Evolutionary conservation across 2,113 vertebrate genomes (phyloP), one percentile per base, ranked within the genome.

Genomic region (Pseudonaja textilis): DNA sequence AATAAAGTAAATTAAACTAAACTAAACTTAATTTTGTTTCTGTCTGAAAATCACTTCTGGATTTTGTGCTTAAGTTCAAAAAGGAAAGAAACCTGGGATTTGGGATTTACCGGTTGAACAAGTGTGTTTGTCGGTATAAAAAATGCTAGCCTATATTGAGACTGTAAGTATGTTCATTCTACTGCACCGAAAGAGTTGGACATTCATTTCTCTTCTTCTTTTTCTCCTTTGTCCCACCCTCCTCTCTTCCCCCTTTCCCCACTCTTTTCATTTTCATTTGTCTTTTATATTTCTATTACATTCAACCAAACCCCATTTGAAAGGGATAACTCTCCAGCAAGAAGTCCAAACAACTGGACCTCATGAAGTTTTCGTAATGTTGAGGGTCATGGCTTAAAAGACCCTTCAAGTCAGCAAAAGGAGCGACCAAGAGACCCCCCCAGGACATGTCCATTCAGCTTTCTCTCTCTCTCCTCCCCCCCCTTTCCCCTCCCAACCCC

Each of bases 391-490:
- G 14, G 34, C 89, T 95, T 54, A 61, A 90, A 34, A 93, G 91
- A 95, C 85, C 34, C 90, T 69, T 92, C 96, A 93, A 86, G 50
- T 88, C 74, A 96, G 95, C 25, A 87, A 96, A 94, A 93, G 0
- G 6, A 95, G 91, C 81, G 93, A 96, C 96, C 97, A 96, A 96
- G 97, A 96, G 97, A 74, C 57, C 20, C 26, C 12, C 14, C 29
- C 12, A 94, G 34, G 89, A 95, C 61, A 90, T 55, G 47, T 90
- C 94, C 93, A 94, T 61, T 96, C 95, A 56, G 39, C 20, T 18
- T 57, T 25, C 22, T 95, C 95, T 91, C 87, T 92, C 92, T 42
- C 42, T 42, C 42, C 2, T 3, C 42, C 56, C 10, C 5, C 8
- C 92, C 81, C 92, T 95, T 2, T 94, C 92, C 96, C 96, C 92